Base-by-base conservation (phyloP, 1,140 invertebrate species). In the Panagrolaimus sp. region DNA sequence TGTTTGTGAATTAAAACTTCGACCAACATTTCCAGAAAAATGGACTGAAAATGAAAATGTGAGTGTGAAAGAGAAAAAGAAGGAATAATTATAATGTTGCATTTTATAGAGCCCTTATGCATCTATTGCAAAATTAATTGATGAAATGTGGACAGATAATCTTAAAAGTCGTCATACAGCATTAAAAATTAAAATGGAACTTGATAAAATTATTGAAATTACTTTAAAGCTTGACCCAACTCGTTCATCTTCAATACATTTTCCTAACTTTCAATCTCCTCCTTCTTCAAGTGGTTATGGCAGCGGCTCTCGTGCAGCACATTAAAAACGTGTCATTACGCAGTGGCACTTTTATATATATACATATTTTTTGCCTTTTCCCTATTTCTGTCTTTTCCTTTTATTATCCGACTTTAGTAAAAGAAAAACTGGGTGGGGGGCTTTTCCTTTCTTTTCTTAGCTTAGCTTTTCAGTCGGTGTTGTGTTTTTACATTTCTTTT, bases 81-180 rank as follows among this genome's bases (percentile, higher is more conserved):
- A 38, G n/a, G 2, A 38, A 38, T 38, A 38, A 38, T 38, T 4
- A 38, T 16, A 20, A 57, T n/a, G 20, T 14, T 20, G 25, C 13
- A 14, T 53, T 25, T 20, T 23, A n/a, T 16, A 14, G 67, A 42
- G 74, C 31, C 14, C 46, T 61, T 43, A 57, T 31, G 42, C 43
- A 42, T 47, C 65, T 31, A 51, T 44, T 75, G 61, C 67, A 44
- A n/a, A 61, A 65, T 87, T 97, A 67, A 96, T 96, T 93, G 92
- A 38, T 79, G 93, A 96, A 83, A 96, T 93, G 83, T 96, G 93
- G 93, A 93, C 93, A 82, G 90, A 92, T 68, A 93, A 94, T 82
- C 91, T 93, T 11, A 90, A 91, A 25, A 92, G 92, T 11, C 87
- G 93, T 74, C 86, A 96, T 25, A 93, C 93, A 1, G 92, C 92